Base-by-base conservation (phyloP, 2,113 vertebrate species). In the Myiozetetes cayanensis region DNA sequence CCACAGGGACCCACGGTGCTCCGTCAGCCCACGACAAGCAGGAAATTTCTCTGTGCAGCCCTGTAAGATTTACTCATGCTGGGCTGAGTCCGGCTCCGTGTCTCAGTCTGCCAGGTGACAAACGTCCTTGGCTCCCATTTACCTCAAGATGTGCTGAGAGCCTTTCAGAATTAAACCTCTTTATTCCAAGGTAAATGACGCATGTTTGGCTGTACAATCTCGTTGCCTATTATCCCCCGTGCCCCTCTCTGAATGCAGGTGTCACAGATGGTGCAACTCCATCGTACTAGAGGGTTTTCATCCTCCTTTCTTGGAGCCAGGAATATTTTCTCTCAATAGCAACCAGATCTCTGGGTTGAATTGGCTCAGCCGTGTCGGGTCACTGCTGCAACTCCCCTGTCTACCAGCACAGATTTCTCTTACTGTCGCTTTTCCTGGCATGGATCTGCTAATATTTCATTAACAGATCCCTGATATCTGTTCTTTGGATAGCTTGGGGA, bases 111-210 rank as follows among this genome's bases (percentile, higher is more conserved):
- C 88, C 90, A 83, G 95, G 87, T 95, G 96, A 96, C 85, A 94
- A 95, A 96, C 11, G 87, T 84, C 95, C 90, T 87, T 10, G 19
- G 90, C 80, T 95, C 87, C 84, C 93, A 50, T 90, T 86, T 90
- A 73, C 76, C 49, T 89, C 75, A 59, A 92, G 94, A 92, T 44
- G 84, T 8, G 87, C 88, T 8, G 62, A 96, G 78, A 88, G 78
- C 82, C 71, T 82, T 92, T 90, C 92, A 90, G 94, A 93, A 93
- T 90, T 61, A 96, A 96, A 96, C 93, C 96, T 91, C 89, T 93
- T 92, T 81, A 78, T 91, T 30, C 85, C n/a, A 58, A 96, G 90
- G 88, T 93, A 91, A 95, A 94, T 76, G 90, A 92, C 58, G 43
- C 88, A 55, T 58, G 90, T 90, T 96, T 80, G 85, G 82, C 95